A percentile compares a stretch with the other conserved stretches of the same genome.
phyloP scores from a whole-genome alignment of 2,797 vertebrate genomes.

The Capromys pilorides region DNA sequence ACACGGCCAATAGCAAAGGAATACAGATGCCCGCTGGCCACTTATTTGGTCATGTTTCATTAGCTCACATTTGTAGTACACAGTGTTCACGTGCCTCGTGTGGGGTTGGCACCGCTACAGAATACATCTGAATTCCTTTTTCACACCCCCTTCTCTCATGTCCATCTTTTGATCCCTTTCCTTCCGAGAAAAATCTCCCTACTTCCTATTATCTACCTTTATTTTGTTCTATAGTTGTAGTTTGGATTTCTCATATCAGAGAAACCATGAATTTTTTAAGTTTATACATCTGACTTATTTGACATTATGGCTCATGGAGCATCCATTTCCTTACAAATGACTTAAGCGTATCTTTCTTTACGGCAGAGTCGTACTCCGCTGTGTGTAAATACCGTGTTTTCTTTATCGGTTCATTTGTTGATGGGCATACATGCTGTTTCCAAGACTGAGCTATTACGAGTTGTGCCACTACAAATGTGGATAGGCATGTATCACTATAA shows the following conservation, averaged over 20 bases:
- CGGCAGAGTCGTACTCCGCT: not conserved
- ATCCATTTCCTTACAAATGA: not conserved
- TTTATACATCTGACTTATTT: not conserved
- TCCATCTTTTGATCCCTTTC: not conserved
- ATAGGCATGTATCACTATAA: not conserved
- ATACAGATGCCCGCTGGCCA: not conserved
- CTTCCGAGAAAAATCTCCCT: not conserved
- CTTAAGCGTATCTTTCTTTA: not conserved
- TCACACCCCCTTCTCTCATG: not conserved
- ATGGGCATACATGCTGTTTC: not conserved
- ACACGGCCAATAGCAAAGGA: not conserved
- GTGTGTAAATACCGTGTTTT: not conserved
- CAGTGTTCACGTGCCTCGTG: not conserved
- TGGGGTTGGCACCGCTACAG: not conserved
- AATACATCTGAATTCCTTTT: not conserved
- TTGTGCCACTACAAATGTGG: not conserved
- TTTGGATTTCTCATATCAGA: not conserved
- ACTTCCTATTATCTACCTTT: not conserved
- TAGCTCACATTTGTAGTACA: not conserved
- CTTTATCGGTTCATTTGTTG: not conserved
- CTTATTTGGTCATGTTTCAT: not conserved
- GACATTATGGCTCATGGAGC: not conserved
- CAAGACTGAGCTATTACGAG: not conserved
- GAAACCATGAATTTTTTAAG: not conserved
- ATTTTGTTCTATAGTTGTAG: not conserved